phyloP scores from a whole-genome alignment of 2,113 vertebrate species.

The Myrmecophaga tridactyla region DNA sequence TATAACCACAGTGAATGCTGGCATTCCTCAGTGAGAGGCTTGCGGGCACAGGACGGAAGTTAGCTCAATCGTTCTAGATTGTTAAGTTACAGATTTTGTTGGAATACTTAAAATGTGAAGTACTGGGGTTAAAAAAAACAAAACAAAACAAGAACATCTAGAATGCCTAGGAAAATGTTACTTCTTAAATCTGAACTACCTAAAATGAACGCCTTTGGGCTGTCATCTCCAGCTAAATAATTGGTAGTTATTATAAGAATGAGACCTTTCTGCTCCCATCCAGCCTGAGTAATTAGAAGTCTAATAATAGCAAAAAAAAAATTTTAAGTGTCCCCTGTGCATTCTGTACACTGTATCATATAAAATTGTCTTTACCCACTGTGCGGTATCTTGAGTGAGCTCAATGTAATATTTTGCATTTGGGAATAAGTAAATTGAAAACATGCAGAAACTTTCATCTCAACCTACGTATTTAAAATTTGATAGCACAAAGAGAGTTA shows the following conservation, averaged over 20 bases:
- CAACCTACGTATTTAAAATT: not conserved
- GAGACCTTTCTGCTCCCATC: slow-evolving; percentile 40
- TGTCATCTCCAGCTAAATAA: slow-evolving; percentile 23
- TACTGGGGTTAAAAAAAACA: not conserved
- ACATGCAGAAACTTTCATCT: not conserved
- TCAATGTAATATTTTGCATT: not conserved
- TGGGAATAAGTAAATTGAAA: not conserved
- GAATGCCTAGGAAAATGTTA: slow-evolving; percentile 6
- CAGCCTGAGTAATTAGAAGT: slow-evolving; percentile 56
- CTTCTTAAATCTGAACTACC: not conserved
- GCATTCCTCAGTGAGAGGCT: not conserved
- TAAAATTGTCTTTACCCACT: not conserved
- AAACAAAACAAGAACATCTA: not conserved
- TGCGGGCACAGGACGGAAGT: not conserved
- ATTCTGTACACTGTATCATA: not conserved
- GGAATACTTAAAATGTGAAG: slow-evolving; percentile 31
- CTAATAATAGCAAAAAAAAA: slow-evolving; percentile 56
- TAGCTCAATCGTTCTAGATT: not conserved
- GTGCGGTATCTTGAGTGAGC: not conserved
- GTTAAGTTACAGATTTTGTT: not conserved
- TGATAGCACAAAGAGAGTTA: not conserved
- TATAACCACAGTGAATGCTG: not conserved
- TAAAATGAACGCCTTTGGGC: slow-evolving; percentile 24
- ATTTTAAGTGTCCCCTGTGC: not conserved
- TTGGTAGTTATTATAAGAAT: slow-evolving; percentile 47